Evolutionary conservation across 1,140 invertebrate species (phyloP).

Genomic region (Popillia japonica): DNA sequence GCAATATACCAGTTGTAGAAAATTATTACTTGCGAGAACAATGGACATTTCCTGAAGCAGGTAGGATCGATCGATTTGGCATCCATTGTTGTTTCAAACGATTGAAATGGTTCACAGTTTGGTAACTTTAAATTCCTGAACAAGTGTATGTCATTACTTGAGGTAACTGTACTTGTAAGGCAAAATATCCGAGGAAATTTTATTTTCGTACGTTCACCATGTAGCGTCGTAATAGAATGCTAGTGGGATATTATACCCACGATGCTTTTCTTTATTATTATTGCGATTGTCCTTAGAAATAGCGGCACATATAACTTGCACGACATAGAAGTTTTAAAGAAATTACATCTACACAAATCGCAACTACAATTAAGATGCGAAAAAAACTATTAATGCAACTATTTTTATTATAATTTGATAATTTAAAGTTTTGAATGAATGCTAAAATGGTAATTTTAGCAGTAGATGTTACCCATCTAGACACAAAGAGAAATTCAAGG

Average conservation of each 20-base stretch:
- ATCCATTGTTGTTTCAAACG: constrained; percentile 13
- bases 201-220: not conserved
- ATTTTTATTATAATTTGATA: too few species aligned
- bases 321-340: not conserved
- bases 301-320: not conserved
- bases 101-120: not conserved
- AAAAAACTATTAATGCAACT: too few species aligned
- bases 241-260: not conserved
- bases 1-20: constrained; percentile 21
- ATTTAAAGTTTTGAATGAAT: too few species aligned
- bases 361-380: too few species aligned
- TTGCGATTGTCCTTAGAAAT: not conserved
- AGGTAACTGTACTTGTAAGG: not conserved
- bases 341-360: too few species aligned
- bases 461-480: too few species aligned
- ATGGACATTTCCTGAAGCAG: constrained; percentile 5
- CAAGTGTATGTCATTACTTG: not conserved
- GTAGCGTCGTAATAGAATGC: not conserved
- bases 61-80: constrained; percentile 13
- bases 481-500: too few species aligned
- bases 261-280: not conserved
- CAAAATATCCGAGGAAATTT: not conserved
- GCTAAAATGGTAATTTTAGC: too few species aligned
- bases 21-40: constrained; percentile 30
- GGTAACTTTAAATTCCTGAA: not conserved